Base-by-base conservation (phyloP, 2,797 vertebrate genomes). In the Hydrocynus forskahlii region DNA sequence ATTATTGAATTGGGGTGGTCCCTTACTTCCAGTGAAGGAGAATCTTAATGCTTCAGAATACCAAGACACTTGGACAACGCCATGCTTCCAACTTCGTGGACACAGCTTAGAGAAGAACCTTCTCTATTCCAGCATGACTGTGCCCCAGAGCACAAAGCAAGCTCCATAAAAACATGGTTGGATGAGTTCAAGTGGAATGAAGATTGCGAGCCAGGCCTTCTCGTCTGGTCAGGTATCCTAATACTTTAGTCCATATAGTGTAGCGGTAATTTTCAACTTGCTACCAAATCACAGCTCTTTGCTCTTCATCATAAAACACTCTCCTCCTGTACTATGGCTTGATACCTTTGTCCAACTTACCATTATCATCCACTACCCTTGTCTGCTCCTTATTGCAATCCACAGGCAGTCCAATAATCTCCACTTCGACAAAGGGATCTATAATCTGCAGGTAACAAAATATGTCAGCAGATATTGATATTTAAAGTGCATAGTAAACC, bases 381-480 rank as follows among this genome's bases (percentile, higher is more conserved):
- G 97, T 99, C 92, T 99, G 97, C 85, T 97, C 95, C 91, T 97
- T 98, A 89, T 89, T 93, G 88, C 96, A 98, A 80, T 99, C 97
- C 43, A 95, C 89, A 0, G 97, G 94, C 25, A 99, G 92, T 21
- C 98, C 98, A 0, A 98, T 96, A 69, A 99, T 94, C 91, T 99
- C 98, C 76, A 99, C 97, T 91, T 99, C 97, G 82, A 99, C 98
- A 80, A 96, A 99, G 0, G 98, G 98, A 88, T 99, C 97, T 23
- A 99, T 99, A 83, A 99, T 99, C 98, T 99, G 88, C n/a, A 67
- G 12, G 2, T 1, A 67, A 40, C 12, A 40, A 38, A 74, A 40
- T 59, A 40, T 40, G 8, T 38, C 29, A 40, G 19, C 29, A 55
- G 16, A 35, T 25, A 55, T 8, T n/a, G 55, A 63, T 6, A 69